These are phyloP conservation scores for Drosophila macrospina DNA, from an alignment of 2,888 invertebrate species.

Conservation along the genomic window DNA sequence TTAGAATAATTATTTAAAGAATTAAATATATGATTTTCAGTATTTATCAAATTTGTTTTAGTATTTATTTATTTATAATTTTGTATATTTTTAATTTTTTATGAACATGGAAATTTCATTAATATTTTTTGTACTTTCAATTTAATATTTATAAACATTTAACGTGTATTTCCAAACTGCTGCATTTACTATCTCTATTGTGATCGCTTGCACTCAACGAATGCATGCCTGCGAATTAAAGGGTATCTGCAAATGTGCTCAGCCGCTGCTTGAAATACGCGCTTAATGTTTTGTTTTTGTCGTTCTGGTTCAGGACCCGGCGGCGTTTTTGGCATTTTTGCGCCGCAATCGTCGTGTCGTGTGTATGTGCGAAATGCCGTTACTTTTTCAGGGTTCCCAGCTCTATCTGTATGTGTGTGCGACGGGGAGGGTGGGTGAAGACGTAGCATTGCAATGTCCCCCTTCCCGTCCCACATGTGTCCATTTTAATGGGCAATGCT, in stretches of 20 bases:
- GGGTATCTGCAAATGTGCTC: constrained; percentile 18
- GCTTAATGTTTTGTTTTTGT: constrained; percentile 21
- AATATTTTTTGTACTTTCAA: too few species aligned
- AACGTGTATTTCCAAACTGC: too few species aligned
- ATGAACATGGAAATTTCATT: too few species aligned
- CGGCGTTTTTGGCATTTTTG: constrained; percentile 65
- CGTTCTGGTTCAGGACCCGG: constrained; percentile 30
- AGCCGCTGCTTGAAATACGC: neutral
- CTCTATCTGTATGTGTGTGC: constrained; percentile 8
- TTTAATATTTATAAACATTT: too few species aligned
- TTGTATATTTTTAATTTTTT: too few species aligned
- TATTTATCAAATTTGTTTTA: too few species aligned
- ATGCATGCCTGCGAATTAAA: neutral
- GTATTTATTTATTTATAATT: too few species aligned
- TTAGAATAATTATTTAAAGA: too few species aligned
- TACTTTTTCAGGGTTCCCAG: constrained; percentile 51
- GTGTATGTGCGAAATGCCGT: constrained; percentile 53
- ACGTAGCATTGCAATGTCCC: neutral
- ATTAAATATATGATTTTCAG: too few species aligned
- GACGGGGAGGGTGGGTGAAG: too few species aligned
- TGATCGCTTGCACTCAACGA: too few species aligned
- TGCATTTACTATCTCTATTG: too few species aligned
- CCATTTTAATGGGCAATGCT: constrained; percentile 42
- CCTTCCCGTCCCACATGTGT: constrained; percentile 22
- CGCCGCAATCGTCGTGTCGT: constrained; percentile 32